Evolutionary conservation across 2,888 invertebrate species (phyloP).

Genomic region (Charanyca ferruginea): DNA sequence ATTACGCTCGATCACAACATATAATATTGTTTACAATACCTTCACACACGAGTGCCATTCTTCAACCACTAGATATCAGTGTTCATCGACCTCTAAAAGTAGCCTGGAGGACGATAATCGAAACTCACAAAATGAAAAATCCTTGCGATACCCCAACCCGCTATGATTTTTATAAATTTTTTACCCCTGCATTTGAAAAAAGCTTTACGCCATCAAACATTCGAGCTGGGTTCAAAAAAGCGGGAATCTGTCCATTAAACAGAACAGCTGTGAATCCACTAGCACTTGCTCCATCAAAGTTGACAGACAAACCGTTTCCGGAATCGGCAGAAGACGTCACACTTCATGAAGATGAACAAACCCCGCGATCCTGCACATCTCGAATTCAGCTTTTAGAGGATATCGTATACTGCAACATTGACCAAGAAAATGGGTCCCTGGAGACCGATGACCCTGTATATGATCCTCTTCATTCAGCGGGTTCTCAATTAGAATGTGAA

Average conservation of each 20-base stretch:
- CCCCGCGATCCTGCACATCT: too few relatives aligned
- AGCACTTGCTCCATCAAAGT: conserved; percentile 11
- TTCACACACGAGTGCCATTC: conserved; percentile 52
- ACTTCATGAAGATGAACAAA: conserved; percentile 11
- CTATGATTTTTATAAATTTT: conserved; percentile 42
- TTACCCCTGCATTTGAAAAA: conserved; percentile 45
- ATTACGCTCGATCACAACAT: conserved; percentile 39
- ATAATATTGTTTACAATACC: conserved; percentile 53
- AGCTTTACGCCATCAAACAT: conserved; percentile 36
- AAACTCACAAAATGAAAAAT: conserved; percentile 24
- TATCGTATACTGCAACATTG: too few relatives aligned
- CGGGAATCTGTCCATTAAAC: conserved; percentile 16
- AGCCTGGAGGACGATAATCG: conserved; percentile 30
- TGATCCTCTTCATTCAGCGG: too few relatives aligned
- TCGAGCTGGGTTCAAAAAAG: conserved; percentile 16
- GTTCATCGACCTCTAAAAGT: conserved; percentile 36
- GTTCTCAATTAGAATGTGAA: too few relatives aligned
- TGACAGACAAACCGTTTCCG: conserved; percentile 9
- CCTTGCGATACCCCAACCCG: conserved; percentile 26
- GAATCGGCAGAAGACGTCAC: conserved; percentile 16
- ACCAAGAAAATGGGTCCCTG: too few relatives aligned
- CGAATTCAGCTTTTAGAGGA: too few relatives aligned
- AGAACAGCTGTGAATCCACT: conserved; percentile 16
- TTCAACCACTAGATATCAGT: conserved; percentile 54
- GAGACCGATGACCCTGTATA: too few relatives aligned